These are phyloP conservation scores for Halichondria panicea DNA, from an alignment of 37 sponge, comb jelly and placozoan species.

Conservation along the genomic window DNA sequence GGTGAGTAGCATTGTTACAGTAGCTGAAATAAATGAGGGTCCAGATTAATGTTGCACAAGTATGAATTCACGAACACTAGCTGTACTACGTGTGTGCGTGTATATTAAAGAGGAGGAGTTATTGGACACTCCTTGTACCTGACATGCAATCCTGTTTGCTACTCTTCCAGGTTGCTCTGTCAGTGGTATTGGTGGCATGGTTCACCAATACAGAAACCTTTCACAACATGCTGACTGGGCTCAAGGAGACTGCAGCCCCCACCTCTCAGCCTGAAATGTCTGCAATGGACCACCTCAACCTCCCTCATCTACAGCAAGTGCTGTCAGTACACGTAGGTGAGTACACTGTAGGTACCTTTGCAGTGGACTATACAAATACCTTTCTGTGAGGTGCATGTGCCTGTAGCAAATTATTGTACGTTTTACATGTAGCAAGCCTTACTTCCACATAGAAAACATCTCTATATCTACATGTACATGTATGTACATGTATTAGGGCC, in stretches of 20 bases:
- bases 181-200: conserved; percentile 12
- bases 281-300: not conserved
- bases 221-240: not conserved
- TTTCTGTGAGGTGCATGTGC: no score
- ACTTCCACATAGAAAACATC: no score
- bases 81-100: not conserved
- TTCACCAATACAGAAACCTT: conserved; percentile 9
- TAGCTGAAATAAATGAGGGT: not conserved
- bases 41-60: not conserved
- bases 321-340: no score
- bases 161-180: conserved; percentile 11
- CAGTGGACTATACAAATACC: no score
- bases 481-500: no score
- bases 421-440: no score
- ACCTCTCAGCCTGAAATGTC: not conserved
- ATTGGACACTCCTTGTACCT: not conserved
- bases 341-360: no score
- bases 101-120: no score
- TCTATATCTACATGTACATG: no score
- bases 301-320: not conserved
- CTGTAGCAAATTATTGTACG: no score
- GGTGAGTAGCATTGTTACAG: conserved; percentile 22
- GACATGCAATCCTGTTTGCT: not conserved
- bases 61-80: not conserved
- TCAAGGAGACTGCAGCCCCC: not conserved